phyloP scores from a whole-genome alignment of 2,797 vertebrate species.

The Pantherophis alleghaniensis region DNA sequence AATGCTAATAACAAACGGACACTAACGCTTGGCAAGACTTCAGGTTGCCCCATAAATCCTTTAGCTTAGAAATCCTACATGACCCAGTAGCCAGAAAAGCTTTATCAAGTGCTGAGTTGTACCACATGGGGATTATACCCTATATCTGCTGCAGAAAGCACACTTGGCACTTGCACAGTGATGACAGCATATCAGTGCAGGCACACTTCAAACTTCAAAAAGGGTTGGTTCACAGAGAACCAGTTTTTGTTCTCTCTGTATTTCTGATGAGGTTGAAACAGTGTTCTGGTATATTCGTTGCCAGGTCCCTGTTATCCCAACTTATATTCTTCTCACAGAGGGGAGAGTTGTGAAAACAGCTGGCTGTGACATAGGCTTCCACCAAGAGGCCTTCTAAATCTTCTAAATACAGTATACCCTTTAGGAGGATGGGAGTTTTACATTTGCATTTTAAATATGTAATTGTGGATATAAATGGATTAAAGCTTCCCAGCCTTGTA shows the following conservation, averaged over 20 bases:
- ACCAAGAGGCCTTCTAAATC: neutral
- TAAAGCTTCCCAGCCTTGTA: neutral
- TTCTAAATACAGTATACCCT: neutral
- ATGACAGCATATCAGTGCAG: neutral
- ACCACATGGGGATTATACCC: neutral
- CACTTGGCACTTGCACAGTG: neutral
- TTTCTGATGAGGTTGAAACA: neutral
- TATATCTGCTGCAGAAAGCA: neutral
- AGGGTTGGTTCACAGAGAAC: neutral
- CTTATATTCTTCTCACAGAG: neutral
- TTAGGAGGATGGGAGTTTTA: neutral
- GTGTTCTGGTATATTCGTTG: neutral
- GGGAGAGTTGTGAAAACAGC: neutral
- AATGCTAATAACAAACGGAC: neutral
- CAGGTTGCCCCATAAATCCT: neutral
- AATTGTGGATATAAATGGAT: constrained; percentile 7
- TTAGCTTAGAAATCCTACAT: neutral
- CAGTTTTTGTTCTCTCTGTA: neutral
- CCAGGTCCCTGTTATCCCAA: neutral
- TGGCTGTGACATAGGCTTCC: neutral
- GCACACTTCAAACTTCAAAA: neutral
- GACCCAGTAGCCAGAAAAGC: neutral
- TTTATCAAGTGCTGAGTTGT: neutral
- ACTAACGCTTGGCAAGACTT: neutral
- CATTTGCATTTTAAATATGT: constrained; percentile 3